Percentiles rank a stretch among this genome's conserved stretches.
These are phyloP conservation scores for Corvus cornix DNA, from an alignment of 2,113 vertebrate species.

Conservation along the genomic window DNA sequence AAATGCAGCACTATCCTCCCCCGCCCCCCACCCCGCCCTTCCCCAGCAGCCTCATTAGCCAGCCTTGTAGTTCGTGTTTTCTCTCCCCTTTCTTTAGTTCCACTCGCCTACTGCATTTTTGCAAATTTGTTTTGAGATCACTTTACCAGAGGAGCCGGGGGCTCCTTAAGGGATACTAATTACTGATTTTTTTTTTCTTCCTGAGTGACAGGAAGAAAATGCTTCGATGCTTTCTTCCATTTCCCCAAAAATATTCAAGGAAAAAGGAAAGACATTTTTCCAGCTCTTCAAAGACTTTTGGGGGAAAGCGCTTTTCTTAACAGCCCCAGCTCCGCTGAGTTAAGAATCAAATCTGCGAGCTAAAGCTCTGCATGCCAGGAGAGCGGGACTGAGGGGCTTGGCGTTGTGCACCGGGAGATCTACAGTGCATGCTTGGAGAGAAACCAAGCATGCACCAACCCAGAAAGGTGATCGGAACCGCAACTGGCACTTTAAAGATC, in stretches of 20 bases:
- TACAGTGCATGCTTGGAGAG: not conserved
- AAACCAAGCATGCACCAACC: not conserved
- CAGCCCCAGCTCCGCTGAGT: not conserved
- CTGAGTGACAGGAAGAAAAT: conserved; percentile 12
- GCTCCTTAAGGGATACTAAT: conserved; percentile 34
- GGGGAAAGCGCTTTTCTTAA: not conserved
- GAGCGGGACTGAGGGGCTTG: not conserved
- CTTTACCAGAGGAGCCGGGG: conserved; percentile 66
- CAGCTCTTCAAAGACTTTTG: not conserved
- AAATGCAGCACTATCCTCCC: not conserved
- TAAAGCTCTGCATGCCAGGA: not conserved
- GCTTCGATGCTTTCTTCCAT: not conserved
- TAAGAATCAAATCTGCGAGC: not conserved
- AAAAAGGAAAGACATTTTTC: not conserved
- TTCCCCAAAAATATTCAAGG: not conserved
- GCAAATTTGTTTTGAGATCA: conserved; percentile 75
- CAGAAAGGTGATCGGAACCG: not conserved
- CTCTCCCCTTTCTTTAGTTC: conserved; percentile 53
- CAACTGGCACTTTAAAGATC: not conserved
- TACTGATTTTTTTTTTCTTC: not conserved
- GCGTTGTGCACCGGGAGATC: not conserved
- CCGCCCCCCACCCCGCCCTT: not conserved
- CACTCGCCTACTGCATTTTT: conserved; percentile 49
- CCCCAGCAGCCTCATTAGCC: conserved; percentile 53
- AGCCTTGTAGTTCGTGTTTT: conserved; percentile 41